Evolutionary conservation across 2,888 invertebrate genomes (phyloP).

Genomic region (Plusia festucae): DNA sequence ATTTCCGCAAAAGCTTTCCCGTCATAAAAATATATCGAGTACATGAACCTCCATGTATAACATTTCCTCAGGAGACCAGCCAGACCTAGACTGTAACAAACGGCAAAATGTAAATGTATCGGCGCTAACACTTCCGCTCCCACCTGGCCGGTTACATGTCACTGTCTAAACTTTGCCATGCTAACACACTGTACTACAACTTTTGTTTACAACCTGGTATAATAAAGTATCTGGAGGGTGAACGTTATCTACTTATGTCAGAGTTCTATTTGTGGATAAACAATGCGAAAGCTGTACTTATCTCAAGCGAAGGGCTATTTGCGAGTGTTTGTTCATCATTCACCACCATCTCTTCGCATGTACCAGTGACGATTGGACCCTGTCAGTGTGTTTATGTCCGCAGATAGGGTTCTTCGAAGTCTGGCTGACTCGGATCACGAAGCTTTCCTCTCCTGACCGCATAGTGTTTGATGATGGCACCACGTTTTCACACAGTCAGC

Average conservation of each 20-base stretch:
- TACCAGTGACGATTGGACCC: conserved; percentile 30
- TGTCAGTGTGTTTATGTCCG: conserved; percentile 63
- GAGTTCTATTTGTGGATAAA: background rate
- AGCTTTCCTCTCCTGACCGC: conserved; percentile 93
- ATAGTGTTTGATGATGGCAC: conserved; percentile 97
- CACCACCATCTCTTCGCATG: conserved; percentile 24
- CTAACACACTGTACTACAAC: background rate
- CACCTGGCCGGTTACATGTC: background rate
- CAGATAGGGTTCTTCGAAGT: conserved; percentile 97
- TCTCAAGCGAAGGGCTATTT: conserved; percentile 27
- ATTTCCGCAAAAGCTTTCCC: background rate
- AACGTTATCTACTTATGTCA: too few species aligned
- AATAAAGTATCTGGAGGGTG: background rate
- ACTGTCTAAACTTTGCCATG: background rate
- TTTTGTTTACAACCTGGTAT: background rate
- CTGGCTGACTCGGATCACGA: conserved; percentile 96
- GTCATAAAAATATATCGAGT: background rate
- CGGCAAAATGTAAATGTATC: background rate
- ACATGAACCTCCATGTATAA: background rate
- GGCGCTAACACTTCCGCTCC: background rate
- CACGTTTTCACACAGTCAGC: conserved; percentile 94
- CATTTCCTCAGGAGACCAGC: background rate
- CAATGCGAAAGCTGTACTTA: conserved; percentile 14
- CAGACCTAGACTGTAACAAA: background rate
- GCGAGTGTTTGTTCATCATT: conserved; percentile 22